Conservation (phyloP, 2,113 vertebrate genomes). For the Chlorodrepanis virens region DNA sequence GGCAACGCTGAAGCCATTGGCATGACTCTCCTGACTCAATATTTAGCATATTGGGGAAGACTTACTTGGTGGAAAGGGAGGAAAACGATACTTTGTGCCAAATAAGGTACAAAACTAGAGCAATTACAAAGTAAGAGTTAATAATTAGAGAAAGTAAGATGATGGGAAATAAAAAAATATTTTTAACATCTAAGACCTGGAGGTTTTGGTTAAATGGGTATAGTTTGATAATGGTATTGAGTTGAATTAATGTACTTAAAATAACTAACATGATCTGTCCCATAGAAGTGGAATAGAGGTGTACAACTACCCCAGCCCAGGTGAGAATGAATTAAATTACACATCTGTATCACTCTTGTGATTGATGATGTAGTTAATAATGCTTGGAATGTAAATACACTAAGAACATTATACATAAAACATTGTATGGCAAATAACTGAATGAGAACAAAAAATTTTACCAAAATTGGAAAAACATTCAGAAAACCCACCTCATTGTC, state of each 20-base stretch:
- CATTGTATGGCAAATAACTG: background rate
- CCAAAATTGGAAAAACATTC: background rate
- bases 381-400: background rate
- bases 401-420: background rate
- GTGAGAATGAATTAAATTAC: background rate
- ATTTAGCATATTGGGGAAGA: background rate
- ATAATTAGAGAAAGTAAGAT: background rate
- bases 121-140: background rate
- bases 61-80: background rate
- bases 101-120: background rate
- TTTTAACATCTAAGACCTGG: background rate
- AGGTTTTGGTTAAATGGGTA: background rate
- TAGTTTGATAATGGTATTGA: background rate
- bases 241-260: background rate
- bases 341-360: background rate
- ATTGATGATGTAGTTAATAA: background rate
- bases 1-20: background rate
- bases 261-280: background rate
- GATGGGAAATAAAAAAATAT: background rate
- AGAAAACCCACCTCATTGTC: background rate
- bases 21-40: background rate
- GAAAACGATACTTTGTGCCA: background rate
- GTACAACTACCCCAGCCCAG: background rate
- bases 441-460: background rate
- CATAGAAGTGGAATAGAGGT: background rate